Evolutionary conservation across 1,140 invertebrate genomes (phyloP), one percentile per base, ranked within the genome.

Genomic region (Antheraea mylitta): DNA sequence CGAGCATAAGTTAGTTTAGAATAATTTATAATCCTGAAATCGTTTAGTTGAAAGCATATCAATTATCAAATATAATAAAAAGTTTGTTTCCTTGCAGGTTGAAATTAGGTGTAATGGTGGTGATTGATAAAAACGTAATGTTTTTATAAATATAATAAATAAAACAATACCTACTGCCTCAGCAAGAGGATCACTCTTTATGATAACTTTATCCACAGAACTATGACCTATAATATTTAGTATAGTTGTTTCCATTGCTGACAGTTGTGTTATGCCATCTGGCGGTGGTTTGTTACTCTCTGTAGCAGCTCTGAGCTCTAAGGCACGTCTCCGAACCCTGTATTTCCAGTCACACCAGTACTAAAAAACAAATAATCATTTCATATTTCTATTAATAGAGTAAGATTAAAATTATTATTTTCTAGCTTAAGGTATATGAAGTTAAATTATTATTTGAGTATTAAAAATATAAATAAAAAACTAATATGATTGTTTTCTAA

Each of bases 271-370:
- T 9, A 80, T 59, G 3, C 76, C 80, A 36, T 82, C 83, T 2
- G 78, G 74, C 6, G 72, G 70, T 3, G 80, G 72, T 18, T 53
- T 69, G 45, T 77, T 75, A 18, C 63, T 75, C 10, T 79, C 74
- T 37, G 69, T 77, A 36, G 75, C 76, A 18, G 71, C 77, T 73
- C 76, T 80, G 18, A 83, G 58, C 67, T 84, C 78, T 19, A 80
- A 62, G 0, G 79, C 76, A 64, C 77, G 62, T 63, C 81, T 72
- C 7, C 75, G 73, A 5, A 80, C 75, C 30, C 81, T 59, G 48
- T 80, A 82, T 53, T 82, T 86, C 78, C 76, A 80, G 38, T 86
- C 79, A 75, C 76, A 80, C 82, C 81, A 86, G 64, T 80, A 86
- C 83, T 86, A 67, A 42, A 77, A 80, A 19, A 22, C 60, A 16